A percentile compares a stretch with the other conserved stretches of the same genome.
Evolutionary conservation across 2,113 vertebrate genomes (phyloP).

Genomic region (Oceanodroma tethys): DNA sequence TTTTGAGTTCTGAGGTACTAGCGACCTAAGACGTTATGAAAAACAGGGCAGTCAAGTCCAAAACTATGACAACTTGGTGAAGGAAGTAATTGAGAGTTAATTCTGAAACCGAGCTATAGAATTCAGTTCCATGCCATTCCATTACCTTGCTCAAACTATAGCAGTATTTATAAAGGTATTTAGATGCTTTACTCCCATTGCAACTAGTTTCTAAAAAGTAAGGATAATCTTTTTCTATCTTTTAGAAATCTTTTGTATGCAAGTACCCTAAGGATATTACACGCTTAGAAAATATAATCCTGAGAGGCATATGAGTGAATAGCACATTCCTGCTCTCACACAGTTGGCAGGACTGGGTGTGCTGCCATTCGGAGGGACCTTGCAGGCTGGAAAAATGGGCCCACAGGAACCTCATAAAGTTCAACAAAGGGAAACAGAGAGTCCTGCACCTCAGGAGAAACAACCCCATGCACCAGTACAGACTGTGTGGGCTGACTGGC

Average conservation of each 20-base stretch:
- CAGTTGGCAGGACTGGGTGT: neutral
- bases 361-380: neutral
- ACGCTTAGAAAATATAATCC: neutral
- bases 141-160: neutral
- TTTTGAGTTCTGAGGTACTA: neutral
- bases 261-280: neutral
- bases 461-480: neutral
- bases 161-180: neutral
- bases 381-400: neutral
- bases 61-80: neutral
- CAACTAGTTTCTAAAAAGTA: neutral
- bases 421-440: neutral
- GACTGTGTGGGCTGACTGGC: neutral
- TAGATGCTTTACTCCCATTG: neutral
- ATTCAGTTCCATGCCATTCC: neutral
- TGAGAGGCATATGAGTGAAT: neutral
- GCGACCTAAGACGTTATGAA: neutral
- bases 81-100: neutral
- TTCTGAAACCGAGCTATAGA: neutral
- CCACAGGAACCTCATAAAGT: neutral
- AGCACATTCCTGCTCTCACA: neutral
- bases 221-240: neutral
- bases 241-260: neutral
- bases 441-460: neutral
- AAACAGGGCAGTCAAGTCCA: neutral